Evolutionary conservation across 2,888 invertebrate genomes (phyloP).

Genomic region (Cremastinae sp.): DNA sequence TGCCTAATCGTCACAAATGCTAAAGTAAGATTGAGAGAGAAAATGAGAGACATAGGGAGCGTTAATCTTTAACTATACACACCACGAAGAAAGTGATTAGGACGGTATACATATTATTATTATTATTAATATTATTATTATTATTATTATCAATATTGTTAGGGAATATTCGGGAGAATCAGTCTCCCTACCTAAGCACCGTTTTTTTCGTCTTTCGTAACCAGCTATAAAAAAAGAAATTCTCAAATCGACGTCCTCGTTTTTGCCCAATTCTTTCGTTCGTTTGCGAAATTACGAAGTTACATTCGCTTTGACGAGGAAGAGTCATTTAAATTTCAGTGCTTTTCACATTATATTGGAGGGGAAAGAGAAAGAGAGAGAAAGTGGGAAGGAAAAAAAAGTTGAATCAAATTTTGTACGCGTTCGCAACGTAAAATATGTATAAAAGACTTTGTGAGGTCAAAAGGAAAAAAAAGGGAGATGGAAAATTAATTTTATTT

Average conservation of each 20-base stretch:
- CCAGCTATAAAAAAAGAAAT: conserved; percentile 38
- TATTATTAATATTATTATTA: conserved; percentile 57
- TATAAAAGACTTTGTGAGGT: neutral
- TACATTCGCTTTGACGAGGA: neutral
- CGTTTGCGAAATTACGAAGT: conserved; percentile 28
- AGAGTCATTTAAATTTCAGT: neutral
- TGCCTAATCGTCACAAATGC: conserved; percentile 63
- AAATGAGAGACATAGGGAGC: conserved; percentile 35
- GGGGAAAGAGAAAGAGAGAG: conserved; percentile 3
- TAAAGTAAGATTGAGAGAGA: conserved; percentile 53
- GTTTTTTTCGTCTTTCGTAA: conserved; percentile 37
- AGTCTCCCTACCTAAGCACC: conserved; percentile 52
- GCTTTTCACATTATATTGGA: too few relatives aligned
- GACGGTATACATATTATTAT: conserved; percentile 59
- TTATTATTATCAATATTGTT: conserved; percentile 60
- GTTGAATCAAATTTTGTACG: too few relatives aligned
- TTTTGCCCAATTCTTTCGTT: conserved; percentile 18
- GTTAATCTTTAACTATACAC: conserved; percentile 60
- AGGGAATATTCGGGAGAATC: conserved; percentile 57
- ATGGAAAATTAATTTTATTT: conserved; percentile 46
- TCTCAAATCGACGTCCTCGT: neutral
- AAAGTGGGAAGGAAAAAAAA: too few relatives aligned
- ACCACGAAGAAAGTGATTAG: conserved; percentile 50
- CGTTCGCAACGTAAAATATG: too few relatives aligned
- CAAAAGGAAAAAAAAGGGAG: conserved; percentile 13